These are phyloP conservation scores for Physocephala rufipes DNA, from an alignment of 2,888 invertebrate genomes.

Conservation along the genomic window DNA sequence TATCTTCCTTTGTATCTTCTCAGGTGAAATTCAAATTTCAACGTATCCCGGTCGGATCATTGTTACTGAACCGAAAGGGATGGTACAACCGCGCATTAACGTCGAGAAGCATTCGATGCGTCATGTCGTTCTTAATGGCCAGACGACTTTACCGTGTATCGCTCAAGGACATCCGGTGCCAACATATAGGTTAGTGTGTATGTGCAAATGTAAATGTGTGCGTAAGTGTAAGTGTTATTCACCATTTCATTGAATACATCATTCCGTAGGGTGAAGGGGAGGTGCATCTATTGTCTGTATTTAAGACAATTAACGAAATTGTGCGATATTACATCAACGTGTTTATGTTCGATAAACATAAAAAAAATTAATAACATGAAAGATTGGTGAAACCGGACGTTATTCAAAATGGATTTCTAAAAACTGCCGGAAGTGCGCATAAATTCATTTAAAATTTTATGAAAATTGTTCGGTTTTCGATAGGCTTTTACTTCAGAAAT, in stretches of 20 bases:
- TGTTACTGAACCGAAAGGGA: conserved; percentile 78
- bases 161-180: conserved; percentile 85
- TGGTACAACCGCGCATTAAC: conserved; percentile 77
- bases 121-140: conserved; percentile 76
- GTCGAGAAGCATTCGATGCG: conserved; percentile 76
- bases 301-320: too few species aligned
- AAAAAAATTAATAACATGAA: too few species aligned
- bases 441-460: too few species aligned
- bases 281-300: too few species aligned
- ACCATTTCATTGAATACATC: neutral
- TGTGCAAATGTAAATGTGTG: neutral
- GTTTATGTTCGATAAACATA: too few species aligned
- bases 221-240: neutral
- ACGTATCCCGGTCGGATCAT: conserved; percentile 74
- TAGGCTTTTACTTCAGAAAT: too few species aligned
- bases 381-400: too few species aligned
- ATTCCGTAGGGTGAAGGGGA: too few species aligned
- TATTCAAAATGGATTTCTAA: too few species aligned
- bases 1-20: neutral
- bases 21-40: conserved; percentile 73
- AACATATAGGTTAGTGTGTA: conserved; percentile 72
- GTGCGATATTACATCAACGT: too few species aligned
- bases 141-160: conserved; percentile 79
- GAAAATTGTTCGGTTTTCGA: too few species aligned
- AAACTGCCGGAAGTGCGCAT: too few species aligned